Evolutionary conservation across 2,888 invertebrate species (phyloP).

Genomic region (Dusona sp.): DNA sequence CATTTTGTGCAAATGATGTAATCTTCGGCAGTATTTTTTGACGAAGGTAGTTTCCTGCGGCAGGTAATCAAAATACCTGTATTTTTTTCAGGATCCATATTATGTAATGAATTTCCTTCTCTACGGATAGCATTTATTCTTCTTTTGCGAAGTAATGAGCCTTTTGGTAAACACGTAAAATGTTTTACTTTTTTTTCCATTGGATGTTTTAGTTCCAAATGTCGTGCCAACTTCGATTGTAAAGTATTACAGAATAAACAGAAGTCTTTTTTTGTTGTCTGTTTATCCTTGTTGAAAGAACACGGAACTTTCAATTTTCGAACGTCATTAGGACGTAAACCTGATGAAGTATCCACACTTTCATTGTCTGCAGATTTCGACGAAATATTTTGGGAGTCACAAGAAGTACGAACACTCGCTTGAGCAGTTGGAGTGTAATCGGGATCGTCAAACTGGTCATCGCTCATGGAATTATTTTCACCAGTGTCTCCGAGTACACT

Average conservation of each 20-base stretch:
- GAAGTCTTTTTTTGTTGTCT: constrained; percentile 63
- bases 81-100: constrained; percentile 54
- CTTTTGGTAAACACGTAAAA: not conserved
- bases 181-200: constrained; percentile 61
- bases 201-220: constrained; percentile 62
- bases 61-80: constrained; percentile 65
- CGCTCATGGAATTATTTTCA: not conserved
- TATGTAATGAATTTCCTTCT: constrained; percentile 63
- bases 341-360: not conserved
- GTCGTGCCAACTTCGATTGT: constrained; percentile 69
- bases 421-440: not conserved
- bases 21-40: constrained; percentile 54
- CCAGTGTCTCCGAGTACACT: not conserved
- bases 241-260: constrained; percentile 70
- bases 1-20: constrained; percentile 69
- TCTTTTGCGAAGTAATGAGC: constrained; percentile 36
- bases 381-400: not conserved
- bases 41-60: constrained; percentile 63
- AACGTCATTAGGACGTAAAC: not conserved
- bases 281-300: not conserved
- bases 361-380: not conserved
- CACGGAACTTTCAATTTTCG: not conserved
- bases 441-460: not conserved
- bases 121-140: constrained; percentile 65
- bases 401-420: not conserved